Evolutionary conservation across 2,888 invertebrate genomes (phyloP), one percentile per base, ranked within the genome.

Genomic region (Hipparchia sbordonii): DNA sequence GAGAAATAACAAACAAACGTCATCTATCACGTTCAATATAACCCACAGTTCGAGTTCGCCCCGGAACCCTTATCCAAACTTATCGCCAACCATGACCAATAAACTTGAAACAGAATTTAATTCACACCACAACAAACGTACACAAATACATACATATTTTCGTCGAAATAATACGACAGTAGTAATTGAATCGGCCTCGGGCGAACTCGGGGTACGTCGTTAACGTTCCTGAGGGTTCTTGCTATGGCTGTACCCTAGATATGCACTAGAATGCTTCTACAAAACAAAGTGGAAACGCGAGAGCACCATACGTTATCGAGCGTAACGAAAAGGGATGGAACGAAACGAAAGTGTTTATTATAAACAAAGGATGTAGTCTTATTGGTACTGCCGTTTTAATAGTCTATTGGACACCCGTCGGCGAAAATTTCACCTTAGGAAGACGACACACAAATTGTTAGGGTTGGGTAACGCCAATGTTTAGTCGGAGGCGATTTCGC

Each of bases 141-240:
- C 87, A 89, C 86, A 87, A 89, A 90, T 86, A 91, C 90, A 91
- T 90, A 92, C 90, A 93, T 92, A 93, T 92, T 92, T 92, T 92
- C 90, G 87, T 89, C 89, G 87, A 89, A 90, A 92, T 92, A 92
- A 92, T 92, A 92, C 90, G 88, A 90, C 90, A 88, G 91, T 92
- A 91, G 93, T 93, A 93, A 93, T 93, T 92, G 93, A 92, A 92
- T 93, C 92, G 91, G 92, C 93, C 92, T 89, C 88, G 88, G 92
- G 93, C 92, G 86, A 87, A 89, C 88, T 89, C 89, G 89, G 91
- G 90, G 84, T 85, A 84, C 85, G 89, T 89, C 90, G 90, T 92
- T 92, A 91, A 91, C 92, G 92, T 90, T 91, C 92, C 89, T 90
- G 87, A 87, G 89, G 92, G 89, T 87, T 85, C 87, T 87, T 82